A percentile compares a stretch with the other conserved stretches of the same genome.
Evolutionary conservation across 2,888 invertebrate genomes (phyloP).

Genomic region (Neria commutata): DNA sequence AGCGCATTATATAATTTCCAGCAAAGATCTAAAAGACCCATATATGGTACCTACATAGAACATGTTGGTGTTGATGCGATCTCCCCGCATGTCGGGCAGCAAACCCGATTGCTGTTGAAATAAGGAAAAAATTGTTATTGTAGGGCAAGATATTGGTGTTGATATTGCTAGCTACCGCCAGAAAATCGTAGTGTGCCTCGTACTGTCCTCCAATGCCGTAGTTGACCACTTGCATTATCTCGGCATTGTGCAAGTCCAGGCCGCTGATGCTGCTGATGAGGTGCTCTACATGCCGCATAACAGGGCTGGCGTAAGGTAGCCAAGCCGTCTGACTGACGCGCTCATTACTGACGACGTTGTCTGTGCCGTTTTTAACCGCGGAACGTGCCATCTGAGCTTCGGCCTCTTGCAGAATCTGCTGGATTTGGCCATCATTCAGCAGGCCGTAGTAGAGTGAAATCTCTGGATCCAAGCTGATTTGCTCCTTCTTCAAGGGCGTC

Average conservation of each 20-base stretch:
- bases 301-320: conserved; percentile 31
- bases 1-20: neutral
- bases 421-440: conserved; percentile 83
- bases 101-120: neutral
- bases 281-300: conserved; percentile 22
- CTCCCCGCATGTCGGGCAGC: conserved; percentile 21
- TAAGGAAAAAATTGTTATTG: neutral
- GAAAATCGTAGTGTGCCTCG: conserved; percentile 92
- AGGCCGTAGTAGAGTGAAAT: conserved; percentile 86
- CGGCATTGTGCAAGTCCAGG: conserved; percentile 81
- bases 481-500: conserved; percentile 80
- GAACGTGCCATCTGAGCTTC: conserved; percentile 34
- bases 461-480: conserved; percentile 75
- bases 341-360: conserved; percentile 16
- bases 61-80: conserved; percentile 92
- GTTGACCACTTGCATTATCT: conserved; percentile 95
- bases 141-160: neutral
- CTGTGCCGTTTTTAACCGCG: neutral
- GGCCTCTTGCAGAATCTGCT: conserved; percentile 53
- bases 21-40: neutral
- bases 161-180: no score
- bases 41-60: conserved; percentile 83
- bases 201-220: conserved; percentile 99
- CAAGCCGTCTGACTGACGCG: conserved; percentile 47
- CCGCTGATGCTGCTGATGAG: conserved; percentile 76